Base-by-base conservation (phyloP, 2,113 vertebrate species). In the Passer domesticus region DNA sequence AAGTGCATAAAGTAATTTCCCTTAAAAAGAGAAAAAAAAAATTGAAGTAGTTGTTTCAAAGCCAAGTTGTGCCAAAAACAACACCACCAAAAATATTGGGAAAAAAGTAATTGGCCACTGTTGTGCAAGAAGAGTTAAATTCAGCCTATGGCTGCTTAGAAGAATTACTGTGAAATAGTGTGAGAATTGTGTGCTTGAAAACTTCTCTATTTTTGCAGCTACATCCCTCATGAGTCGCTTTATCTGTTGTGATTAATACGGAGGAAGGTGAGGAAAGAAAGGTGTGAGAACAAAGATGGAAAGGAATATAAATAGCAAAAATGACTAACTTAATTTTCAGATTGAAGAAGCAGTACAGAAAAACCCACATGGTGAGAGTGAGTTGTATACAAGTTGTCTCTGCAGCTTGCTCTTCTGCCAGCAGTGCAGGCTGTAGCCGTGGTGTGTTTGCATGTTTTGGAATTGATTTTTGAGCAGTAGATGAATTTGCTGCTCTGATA, bases 361-460 rank as follows among this genome's bases (percentile, higher is more conserved):
- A 74, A 47, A 3, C 25, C 8, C 30, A 22, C 14, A n/a, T 15
- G 30, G 35, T 56, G 74, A 44, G 66, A 30, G 31, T 6, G n/a
- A 60, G 27, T 20, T 67, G 75, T 16, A 4, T 7, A 11, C 16
- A 18, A 7, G 64, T 35, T 59, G 39, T 33, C 28, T 62, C 30
- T 28, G 75, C 39, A 56, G 27, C 59, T 17, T 35, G 22, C 69
- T 44, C 9, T 37, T n/a, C 10, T 2, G 20, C 43, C 58, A 24
- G 20, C 2, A 4, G 30, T 24, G 28, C 41, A 3, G 55, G 69
- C 80, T 73, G 68, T 49, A 23, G 18, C 37, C 0, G 0, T 6
- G 37, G 17, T 24, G 69, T n/a, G 35, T 41, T 58, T 22, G 27
- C 19, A 0, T 19, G 44, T n/a, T 53, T 69, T 16, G 31, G 58